Conservation (phyloP, 1,140 invertebrate genomes). For the Sinella curviseta region DNA sequence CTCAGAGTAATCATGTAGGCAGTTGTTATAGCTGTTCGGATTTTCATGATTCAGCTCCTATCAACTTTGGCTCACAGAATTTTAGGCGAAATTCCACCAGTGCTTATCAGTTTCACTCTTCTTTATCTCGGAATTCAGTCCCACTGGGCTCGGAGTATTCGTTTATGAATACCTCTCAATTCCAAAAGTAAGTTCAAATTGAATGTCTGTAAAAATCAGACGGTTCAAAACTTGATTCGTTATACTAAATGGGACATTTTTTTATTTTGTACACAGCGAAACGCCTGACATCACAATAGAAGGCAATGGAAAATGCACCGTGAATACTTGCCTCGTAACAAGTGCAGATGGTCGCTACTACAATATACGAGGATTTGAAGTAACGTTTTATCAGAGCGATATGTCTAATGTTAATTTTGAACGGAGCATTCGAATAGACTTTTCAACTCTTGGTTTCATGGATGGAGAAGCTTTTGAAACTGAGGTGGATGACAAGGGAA, state of each 20-base stretch:
- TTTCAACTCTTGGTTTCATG: not conserved
- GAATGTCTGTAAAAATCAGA: too few species aligned
- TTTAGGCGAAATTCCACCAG: too few species aligned
- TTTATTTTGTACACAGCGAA: not conserved
- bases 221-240: too few species aligned
- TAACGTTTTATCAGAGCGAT: not conserved
- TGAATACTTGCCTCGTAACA: not conserved
- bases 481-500: not conserved
- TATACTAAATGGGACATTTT: too few species aligned
- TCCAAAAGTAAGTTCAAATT: not conserved
- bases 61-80: too few species aligned
- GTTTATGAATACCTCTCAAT: too few species aligned
- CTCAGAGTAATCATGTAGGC: too few species aligned
- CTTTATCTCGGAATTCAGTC: too few species aligned
- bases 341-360: not conserved
- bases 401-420: not conserved
- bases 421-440: not conserved
- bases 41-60: too few species aligned
- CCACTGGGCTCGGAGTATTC: too few species aligned
- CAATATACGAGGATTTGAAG: not conserved
- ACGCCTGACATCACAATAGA: not conserved
- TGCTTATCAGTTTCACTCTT: too few species aligned
- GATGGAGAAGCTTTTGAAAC: not conserved
- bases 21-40: too few species aligned
- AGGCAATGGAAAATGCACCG: not conserved